Conservation (phyloP, 2,797 vertebrate genomes). For the Phataginus tricuspis region DNA sequence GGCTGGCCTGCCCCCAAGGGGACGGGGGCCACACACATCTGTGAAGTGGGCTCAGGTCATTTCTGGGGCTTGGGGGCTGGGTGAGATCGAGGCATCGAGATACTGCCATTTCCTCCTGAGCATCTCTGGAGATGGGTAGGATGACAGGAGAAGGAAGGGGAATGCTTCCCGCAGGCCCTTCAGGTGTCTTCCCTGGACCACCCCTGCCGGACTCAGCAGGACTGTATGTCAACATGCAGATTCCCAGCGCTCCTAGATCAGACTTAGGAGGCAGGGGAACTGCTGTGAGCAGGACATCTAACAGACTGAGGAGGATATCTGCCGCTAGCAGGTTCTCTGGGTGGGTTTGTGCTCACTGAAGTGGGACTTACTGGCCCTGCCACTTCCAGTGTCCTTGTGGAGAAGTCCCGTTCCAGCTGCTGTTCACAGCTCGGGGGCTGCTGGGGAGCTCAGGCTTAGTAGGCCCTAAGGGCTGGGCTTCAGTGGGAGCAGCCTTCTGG, state of each 20-base stretch:
- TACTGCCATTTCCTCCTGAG: neutral
- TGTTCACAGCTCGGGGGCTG: neutral
- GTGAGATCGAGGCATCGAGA: neutral
- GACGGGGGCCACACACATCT: neutral
- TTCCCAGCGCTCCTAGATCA: neutral
- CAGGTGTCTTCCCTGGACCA: neutral
- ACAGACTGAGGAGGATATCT: neutral
- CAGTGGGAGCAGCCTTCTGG: neutral
- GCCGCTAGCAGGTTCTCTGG: neutral
- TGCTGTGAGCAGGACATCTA: no score
- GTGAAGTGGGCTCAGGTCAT: neutral
- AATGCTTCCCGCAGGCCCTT: neutral
- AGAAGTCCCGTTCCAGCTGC: neutral
- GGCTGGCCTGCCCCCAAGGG: neutral
- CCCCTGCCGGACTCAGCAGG: neutral
- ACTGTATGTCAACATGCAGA: neutral
- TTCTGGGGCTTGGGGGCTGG: neutral
- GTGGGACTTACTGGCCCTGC: neutral
- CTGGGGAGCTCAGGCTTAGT: neutral
- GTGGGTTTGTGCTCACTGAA: neutral
- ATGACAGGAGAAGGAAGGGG: neutral
- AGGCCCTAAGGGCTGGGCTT: neutral
- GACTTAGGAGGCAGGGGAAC: neutral
- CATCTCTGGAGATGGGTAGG: neutral
- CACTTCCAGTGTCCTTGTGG: rapidly evolving